These are phyloP conservation scores for Littorina saxatilis DNA, from an alignment of 1,140 invertebrate genomes.

Conservation along the genomic window DNA sequence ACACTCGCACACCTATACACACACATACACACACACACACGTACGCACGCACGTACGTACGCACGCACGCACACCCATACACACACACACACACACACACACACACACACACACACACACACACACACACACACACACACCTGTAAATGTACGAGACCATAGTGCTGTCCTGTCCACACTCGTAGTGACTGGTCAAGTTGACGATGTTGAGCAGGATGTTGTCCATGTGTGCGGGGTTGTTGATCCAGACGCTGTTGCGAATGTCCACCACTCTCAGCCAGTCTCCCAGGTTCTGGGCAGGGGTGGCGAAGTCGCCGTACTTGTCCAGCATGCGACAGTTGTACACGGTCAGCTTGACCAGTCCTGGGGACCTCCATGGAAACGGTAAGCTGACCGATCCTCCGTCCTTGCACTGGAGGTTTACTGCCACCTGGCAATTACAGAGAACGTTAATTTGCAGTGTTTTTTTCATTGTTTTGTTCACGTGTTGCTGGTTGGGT, in stretches of 20 bases:
- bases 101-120: not conserved
- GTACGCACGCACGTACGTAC: not conserved
- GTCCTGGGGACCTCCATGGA: constrained; percentile 36
- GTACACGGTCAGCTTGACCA: constrained; percentile 25
- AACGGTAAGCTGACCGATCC: constrained; percentile 40
- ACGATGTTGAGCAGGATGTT: not conserved
- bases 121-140: not conserved
- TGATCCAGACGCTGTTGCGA: constrained; percentile 34
- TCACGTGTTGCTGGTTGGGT: not conserved
- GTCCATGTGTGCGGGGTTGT: not conserved
- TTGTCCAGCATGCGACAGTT: constrained; percentile 38
- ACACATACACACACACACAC: not conserved
- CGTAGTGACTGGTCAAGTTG: constrained; percentile 47
- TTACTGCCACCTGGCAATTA: constrained; percentile 26
- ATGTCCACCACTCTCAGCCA: constrained; percentile 47
- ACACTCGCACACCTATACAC: no score
- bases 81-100: constrained; percentile 3
- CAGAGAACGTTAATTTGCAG: no score
- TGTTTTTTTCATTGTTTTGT: constrained; percentile 26
- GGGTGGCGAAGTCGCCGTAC: constrained; percentile 40
- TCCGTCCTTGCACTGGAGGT: constrained; percentile 7
- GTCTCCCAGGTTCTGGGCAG: constrained; percentile 21
- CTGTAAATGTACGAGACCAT: constrained; percentile 23
- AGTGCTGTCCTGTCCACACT: constrained; percentile 49
- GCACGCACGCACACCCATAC: not conserved